phyloP scores from a whole-genome alignment of 1,140 invertebrate genomes.

The Drosophila bocki region DNA sequence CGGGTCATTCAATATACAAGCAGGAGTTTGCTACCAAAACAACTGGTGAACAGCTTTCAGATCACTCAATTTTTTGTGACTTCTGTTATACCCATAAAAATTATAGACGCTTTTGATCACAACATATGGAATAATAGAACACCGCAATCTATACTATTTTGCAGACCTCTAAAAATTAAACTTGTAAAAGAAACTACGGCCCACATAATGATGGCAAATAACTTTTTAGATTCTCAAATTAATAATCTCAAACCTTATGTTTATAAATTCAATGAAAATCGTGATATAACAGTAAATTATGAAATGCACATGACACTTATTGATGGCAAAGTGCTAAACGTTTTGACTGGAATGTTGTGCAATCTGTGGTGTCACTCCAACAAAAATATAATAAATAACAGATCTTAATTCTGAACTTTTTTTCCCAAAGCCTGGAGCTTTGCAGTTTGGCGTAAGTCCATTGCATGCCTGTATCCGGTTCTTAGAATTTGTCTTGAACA shows the following conservation, averaged over 20 bases:
- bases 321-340: constrained; percentile 3
- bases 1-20: constrained; percentile 16
- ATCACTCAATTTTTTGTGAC: constrained; percentile 39
- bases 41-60: constrained; percentile 20
- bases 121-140: constrained; percentile 23
- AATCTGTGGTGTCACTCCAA: constrained; percentile 7
- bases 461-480: not conserved
- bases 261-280: constrained; percentile 11
- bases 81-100: constrained; percentile 38
- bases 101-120: constrained; percentile 21
- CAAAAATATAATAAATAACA: constrained; percentile 1
- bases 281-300: constrained; percentile 11
- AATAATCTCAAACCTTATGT: not conserved
- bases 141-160: constrained; percentile 30
- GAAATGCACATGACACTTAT: constrained; percentile 3
- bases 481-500: not conserved
- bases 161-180: constrained; percentile 29
- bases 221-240: not conserved
- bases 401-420: constrained; percentile 1
- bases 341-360: not conserved
- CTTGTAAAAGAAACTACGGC: constrained; percentile 18
- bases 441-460: constrained; percentile 5
- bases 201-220: not conserved
- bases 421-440: constrained; percentile 3
- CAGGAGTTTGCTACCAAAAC: constrained; percentile 17